Evolutionary conservation across 2,113 vertebrate genomes (phyloP).

Genomic region (Alosa alosa): DNA sequence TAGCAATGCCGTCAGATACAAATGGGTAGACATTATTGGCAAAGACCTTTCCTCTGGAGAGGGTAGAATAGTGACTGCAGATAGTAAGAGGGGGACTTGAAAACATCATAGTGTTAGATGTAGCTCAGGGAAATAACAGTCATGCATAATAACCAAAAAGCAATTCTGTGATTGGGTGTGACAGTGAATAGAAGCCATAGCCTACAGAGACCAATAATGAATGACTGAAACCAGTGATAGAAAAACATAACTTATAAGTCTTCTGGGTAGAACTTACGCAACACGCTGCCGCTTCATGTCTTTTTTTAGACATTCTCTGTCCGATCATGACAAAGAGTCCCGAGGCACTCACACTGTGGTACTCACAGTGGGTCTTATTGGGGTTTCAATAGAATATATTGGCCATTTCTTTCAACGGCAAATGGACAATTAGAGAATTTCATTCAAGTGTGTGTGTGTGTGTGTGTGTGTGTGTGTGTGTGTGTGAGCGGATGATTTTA

Average conservation of each 20-base stretch:
- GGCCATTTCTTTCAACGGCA: not conserved
- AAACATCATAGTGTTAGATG: not conserved
- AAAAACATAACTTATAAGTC: not conserved
- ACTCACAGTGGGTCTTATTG: not conserved
- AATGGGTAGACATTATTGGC: not conserved
- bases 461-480: not conserved
- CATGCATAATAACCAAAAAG: not conserved
- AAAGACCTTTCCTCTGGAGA: not conserved
- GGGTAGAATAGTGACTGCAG: not conserved
- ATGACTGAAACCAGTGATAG: not conserved
- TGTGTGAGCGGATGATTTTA: not conserved
- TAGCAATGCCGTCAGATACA: not conserved
- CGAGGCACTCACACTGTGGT: not conserved
- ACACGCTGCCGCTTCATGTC: not conserved
- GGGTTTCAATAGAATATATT: not conserved
- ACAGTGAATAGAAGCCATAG: not conserved
- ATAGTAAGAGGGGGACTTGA: not conserved
- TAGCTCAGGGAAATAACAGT: not conserved
- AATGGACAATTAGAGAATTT: not conserved
- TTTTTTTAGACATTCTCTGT: not conserved
- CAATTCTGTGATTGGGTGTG: not conserved
- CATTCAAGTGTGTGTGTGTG: not conserved
- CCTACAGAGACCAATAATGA: not conserved
- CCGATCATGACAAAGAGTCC: not conserved
- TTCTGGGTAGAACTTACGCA: conserved; percentile 13